Conservation (phyloP, 2,797 vertebrate species). For the Podargus strigoides region DNA sequence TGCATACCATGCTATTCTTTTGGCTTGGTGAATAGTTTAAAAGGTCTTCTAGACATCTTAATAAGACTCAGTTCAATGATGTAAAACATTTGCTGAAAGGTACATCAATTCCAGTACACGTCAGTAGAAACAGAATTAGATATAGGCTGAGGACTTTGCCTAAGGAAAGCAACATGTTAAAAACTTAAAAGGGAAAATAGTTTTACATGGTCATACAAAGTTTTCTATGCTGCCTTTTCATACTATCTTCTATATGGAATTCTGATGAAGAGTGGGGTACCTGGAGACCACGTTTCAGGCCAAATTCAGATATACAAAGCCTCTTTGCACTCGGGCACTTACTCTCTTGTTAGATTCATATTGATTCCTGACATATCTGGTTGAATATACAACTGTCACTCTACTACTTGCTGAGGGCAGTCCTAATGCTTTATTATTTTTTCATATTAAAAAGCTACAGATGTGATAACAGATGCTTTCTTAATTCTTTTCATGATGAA, state of each 20-base stretch:
- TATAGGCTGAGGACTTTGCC: not conserved
- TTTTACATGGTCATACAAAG: not conserved
- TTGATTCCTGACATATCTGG: not conserved
- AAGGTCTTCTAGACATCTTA: slow-evolving; percentile 15
- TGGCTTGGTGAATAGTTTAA: slow-evolving; percentile 3
- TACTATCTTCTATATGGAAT: not conserved
- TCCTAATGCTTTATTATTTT: not conserved
- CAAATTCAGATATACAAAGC: not conserved
- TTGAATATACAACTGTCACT: not conserved
- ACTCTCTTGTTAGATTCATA: not conserved
- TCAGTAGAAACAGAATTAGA: not conserved
- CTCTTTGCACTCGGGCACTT: not conserved
- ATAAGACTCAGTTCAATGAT: slow-evolving; percentile 13
- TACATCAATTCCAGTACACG: not conserved
- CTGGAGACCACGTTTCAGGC: not conserved
- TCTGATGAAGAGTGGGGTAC: not conserved
- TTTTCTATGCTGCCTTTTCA: not conserved
- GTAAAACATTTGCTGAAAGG: slow-evolving; percentile 41
- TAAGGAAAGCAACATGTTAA: not conserved
- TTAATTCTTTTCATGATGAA: not conserved
- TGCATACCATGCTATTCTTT: not conserved
- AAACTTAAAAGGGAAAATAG: not conserved
- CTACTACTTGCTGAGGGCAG: not conserved
- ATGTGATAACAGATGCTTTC: not conserved
- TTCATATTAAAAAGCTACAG: not conserved